Base-by-base conservation (phyloP, 2,113 vertebrate genomes). In the Pyxicephalus adspersus region DNA sequence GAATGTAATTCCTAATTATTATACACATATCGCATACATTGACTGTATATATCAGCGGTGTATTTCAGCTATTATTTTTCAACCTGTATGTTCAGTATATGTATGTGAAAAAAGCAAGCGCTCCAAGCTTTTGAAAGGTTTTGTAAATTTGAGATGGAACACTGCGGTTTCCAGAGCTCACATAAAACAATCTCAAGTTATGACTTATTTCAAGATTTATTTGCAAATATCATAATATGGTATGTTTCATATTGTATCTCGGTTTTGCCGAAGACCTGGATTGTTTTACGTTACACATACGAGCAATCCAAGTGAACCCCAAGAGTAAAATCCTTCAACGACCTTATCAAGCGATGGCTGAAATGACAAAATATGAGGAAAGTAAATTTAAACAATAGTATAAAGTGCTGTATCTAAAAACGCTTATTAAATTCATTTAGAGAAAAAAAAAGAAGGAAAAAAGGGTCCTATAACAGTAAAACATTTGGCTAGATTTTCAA, bases 181-280 rank as follows among this genome's bases (percentile, higher is more conserved):
- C 57, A 76, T 76, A 76, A 76, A 76, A 63, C 22, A 26, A 76
- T 76, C 31, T 45, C 13, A 17, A 75, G 73, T 76, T 76, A 63
- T 76, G 57, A 61, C 18, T 75, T 61, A 75, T 63, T 60, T 76
- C 31, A 28, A 64, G 73, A 63, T 76, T 50, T 50, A 63, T 63
- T 76, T 64, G 34, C 31, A 50, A 28, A 18, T 76, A 63, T 51
- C 34, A 63, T 63, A 76, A 61, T 50, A 60, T 18, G 50, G 34
- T 74, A 55, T 63, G 73, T 50, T 76, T 51, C n/a, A 76, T 74
- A 74, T 74, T 74, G 71, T 50, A 51, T 50, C 34, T 26, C 58
- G 25, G 22, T 60, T 45, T 45, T 63, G 28, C 29, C 16, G 54
- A 63, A 61, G 31, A 26, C 58, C 73, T 51, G 71, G 29, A 54